These are phyloP conservation scores for Brachynemurus nebulosus DNA, from an alignment of 2,888 invertebrate species.

Conservation along the genomic window DNA sequence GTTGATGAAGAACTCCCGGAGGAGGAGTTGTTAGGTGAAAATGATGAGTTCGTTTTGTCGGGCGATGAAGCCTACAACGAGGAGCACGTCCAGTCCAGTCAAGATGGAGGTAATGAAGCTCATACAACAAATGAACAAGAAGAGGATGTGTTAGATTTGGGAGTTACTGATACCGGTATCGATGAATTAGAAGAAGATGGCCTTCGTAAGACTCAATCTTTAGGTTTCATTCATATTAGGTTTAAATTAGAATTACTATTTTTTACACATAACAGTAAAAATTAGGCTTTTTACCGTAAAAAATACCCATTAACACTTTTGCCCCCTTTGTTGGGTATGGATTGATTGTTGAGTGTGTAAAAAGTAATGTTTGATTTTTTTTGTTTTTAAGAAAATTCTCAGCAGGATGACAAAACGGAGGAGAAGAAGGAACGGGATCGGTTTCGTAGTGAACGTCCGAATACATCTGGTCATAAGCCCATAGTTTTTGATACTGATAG, in stretches of 20 bases:
- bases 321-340: background rate
- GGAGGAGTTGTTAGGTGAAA: conserved; percentile 5
- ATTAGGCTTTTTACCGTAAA: background rate
- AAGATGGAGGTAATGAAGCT: background rate
- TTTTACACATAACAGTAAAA: background rate
- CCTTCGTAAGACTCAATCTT: conserved; percentile 3
- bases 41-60: conserved; percentile 5
- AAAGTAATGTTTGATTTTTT: background rate
- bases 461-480: conserved; percentile 11
- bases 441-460: conserved; percentile 20
- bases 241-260: conserved; percentile 1
- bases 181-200: conserved; percentile 29
- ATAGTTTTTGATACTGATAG: conserved; percentile 8
- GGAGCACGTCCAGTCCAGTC: background rate
- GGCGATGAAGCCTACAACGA: background rate
- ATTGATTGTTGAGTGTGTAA: background rate
- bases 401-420: conserved; percentile 9
- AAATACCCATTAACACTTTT: background rate
- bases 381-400: background rate
- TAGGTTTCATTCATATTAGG: too few species aligned
- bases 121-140: conserved; percentile 4
- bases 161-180: conserved; percentile 30
- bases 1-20: conserved; percentile 20
- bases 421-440: conserved; percentile 16
- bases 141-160: conserved; percentile 32